A percentile compares a stretch with the other conserved stretches of the same genome.
Evolutionary conservation across 2,888 invertebrate species (phyloP).

Genomic region (Apodemia hepburni): DNA sequence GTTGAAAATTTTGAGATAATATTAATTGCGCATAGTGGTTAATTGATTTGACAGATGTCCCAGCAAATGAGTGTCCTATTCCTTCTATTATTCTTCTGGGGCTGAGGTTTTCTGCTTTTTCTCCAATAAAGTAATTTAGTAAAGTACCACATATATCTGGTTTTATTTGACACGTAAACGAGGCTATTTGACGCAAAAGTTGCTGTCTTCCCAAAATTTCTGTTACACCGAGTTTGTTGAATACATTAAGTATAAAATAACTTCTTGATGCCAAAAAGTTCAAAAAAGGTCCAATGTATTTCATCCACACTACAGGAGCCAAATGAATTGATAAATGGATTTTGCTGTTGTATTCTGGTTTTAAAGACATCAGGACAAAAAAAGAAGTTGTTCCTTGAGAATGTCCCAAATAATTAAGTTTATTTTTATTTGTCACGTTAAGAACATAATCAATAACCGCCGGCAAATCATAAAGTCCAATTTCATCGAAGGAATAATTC

Average conservation of each 20-base stretch:
- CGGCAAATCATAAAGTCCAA: conserved; percentile 84
- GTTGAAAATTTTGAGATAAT: conserved; percentile 49
- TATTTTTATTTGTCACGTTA: conserved; percentile 61
- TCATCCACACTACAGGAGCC: conserved; percentile 58
- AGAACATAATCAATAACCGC: conserved; percentile 68
- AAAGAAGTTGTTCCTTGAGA: conserved; percentile 81
- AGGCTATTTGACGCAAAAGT: conserved; percentile 56
- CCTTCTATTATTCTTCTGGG: conserved; percentile 72
- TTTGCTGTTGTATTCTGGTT: conserved; percentile 75
- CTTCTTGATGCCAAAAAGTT: neutral
- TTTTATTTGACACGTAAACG: conserved; percentile 51
- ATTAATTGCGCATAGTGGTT: conserved; percentile 78
- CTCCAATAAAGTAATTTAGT: conserved; percentile 80
- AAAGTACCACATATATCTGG: conserved; percentile 77
- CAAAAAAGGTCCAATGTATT: neutral
- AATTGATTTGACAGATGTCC: conserved; percentile 65
- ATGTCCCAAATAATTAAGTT: conserved; percentile 83
- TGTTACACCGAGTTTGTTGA: conserved; percentile 67
- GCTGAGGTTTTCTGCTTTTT: conserved; percentile 73
- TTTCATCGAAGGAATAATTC: conserved; percentile 83
- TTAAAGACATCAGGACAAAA: conserved; percentile 64
- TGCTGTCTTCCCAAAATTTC: conserved; percentile 83
- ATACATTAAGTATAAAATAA: conserved; percentile 22
- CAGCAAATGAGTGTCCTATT: conserved; percentile 74
- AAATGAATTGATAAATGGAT: conserved; percentile 66